phyloP scores from a whole-genome alignment of 2,888 invertebrate species.

The Platerodrilus igneus region DNA sequence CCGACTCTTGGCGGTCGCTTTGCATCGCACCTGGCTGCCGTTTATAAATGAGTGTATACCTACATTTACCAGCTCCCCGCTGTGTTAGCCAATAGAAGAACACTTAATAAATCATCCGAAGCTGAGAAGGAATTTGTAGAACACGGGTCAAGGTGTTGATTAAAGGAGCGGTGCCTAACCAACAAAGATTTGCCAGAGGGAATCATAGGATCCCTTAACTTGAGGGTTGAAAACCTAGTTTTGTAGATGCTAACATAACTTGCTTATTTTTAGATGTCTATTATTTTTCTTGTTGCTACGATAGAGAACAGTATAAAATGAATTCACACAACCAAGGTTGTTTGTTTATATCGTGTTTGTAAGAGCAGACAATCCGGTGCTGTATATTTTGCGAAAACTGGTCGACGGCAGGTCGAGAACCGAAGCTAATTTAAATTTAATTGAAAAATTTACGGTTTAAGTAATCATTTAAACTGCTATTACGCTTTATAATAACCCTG shows the following conservation, averaged over 20 bases:
- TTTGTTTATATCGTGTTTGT: no score
- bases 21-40: slow-evolving; percentile 40
- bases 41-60: slow-evolving; percentile 39
- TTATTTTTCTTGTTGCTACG: no score
- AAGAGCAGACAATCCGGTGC: slow-evolving; percentile 12
- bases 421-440: slow-evolving; percentile 33
- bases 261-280: no score
- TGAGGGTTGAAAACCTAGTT: slow-evolving; percentile 36
- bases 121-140: slow-evolving; percentile 47
- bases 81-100: slow-evolving; percentile 46
- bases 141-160: slow-evolving; percentile 47
- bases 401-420: slow-evolving; percentile 28
- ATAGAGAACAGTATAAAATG: no score
- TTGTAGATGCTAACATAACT: no score
- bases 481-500: slow-evolving; percentile 31
- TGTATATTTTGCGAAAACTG: slow-evolving; percentile 11
- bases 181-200: slow-evolving; percentile 33
- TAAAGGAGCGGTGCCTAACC: slow-evolving; percentile 43
- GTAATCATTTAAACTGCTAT: slow-evolving; percentile 33
- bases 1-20: slow-evolving; percentile 35
- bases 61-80: slow-evolving; percentile 42
- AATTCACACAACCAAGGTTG: no score
- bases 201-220: slow-evolving; percentile 31
- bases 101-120: slow-evolving; percentile 47
- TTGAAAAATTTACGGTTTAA: slow-evolving; percentile 34